Percentiles rank a stretch among this genome's conserved stretches.
Evolutionary conservation across 2,888 invertebrate species (phyloP).

Genomic region (Polia nebulosa): DNA sequence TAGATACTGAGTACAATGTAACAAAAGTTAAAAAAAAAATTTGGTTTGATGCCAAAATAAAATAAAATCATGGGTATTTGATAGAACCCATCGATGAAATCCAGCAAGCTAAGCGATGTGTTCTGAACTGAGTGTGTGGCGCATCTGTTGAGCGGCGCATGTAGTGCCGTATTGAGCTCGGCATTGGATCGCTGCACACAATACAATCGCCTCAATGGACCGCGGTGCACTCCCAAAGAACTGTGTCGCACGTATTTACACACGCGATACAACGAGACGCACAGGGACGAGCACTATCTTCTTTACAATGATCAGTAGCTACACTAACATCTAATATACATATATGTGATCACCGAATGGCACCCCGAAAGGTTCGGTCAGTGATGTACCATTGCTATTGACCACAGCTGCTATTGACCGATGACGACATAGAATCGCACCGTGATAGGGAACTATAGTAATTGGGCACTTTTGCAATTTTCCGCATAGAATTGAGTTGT

Average conservation of each 20-base stretch:
- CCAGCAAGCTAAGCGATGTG: neutral
- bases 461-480: conserved; percentile 26
- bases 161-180: neutral
- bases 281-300: neutral
- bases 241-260: neutral
- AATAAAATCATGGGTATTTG: neutral
- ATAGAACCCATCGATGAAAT: neutral
- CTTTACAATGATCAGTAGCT: neutral
- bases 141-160: neutral
- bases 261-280: neutral
- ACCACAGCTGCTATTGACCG: conserved; percentile 8
- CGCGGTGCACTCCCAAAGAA: conserved; percentile 2
- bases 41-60: too few species aligned
- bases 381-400: conserved; percentile 22
- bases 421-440: conserved; percentile 8
- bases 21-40: too few species aligned
- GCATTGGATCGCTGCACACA: conserved; percentile 37
- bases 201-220: conserved; percentile 41
- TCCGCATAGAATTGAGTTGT: conserved; percentile 18
- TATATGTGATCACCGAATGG: conserved; percentile 14
- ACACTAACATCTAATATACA: neutral
- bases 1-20: too few species aligned
- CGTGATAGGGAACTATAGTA: conserved; percentile 14
- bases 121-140: neutral
- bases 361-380: conserved; percentile 1